Base-by-base conservation (phyloP, 1,140 invertebrate genomes). In the Oscheius sp. region DNA sequence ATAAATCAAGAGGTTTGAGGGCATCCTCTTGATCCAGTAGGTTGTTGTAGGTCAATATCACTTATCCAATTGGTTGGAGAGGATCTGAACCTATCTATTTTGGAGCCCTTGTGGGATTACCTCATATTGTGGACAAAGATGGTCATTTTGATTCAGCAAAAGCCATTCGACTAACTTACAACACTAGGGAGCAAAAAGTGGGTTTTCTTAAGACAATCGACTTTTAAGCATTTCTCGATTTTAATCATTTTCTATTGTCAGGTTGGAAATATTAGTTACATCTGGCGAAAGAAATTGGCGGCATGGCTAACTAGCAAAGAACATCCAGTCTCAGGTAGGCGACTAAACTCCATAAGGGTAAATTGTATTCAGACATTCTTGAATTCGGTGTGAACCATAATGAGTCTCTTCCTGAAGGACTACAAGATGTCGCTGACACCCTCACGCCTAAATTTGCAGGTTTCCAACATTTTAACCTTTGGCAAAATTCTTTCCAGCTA, bases 11-110 rank as follows among this genome's bases (percentile, higher is more conserved):
- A 82, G 75, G 80, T 82, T 23, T 32, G 65, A 28, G 29, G 52
- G 36, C 1, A 26, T 62, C 42, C 18, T 28, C 10, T 15, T n/a
- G n/a, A n/a, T 32, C 28, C 66, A 63, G 23, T 61, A 15, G 13
- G 35, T 10, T 29, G 35, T n/a, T 67, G 38, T 61, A 82, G 81
- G 77, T 83, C n/a, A 82, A 84, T 72, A 79, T 83, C 18, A 83
- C 82, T 1, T 83, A 83, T 61, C 82, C 82, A 13, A 84, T 83
- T 49, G 82, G 82, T 7, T 83, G 82, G 82, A 73, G 82, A n/a
- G 82, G 82, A 38, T 79, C 81, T n/a, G 82, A 83, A 46, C 83
- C 82, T n/a, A 83, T 83, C 66, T 83, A 84, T 64, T 83, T 83
- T 59, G 82, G 80, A 18, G 79, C 82, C 1, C 69, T 83, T 2